phyloP scores from a whole-genome alignment of 2,888 invertebrate species.

The Hemithea aestivaria region DNA sequence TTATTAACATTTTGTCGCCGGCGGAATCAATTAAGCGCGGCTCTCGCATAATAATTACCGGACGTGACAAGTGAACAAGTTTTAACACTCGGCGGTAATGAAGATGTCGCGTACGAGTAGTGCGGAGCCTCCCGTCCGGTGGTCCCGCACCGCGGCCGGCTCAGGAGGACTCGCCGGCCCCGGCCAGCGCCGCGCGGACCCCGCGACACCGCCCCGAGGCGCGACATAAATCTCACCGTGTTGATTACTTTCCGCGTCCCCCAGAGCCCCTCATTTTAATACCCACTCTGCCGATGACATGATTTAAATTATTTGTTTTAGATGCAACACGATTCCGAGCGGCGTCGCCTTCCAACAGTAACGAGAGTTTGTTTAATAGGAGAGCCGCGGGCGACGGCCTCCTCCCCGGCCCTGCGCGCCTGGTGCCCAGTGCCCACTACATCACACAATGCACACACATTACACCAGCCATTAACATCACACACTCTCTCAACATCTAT shows the following conservation, averaged over 20 bases:
- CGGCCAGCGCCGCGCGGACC: slow-evolving; percentile 16
- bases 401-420: slow-evolving; percentile 22
- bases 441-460: too few relatives aligned
- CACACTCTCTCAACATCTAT: slow-evolving; percentile 37
- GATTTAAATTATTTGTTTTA: slow-evolving; percentile 70
- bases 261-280: slow-evolving; percentile 43
- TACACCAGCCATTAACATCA: slow-evolving; percentile 40
- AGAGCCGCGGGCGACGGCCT: slow-evolving; percentile 44
- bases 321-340: slow-evolving; percentile 46
- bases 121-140: slow-evolving; percentile 33
- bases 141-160: slow-evolving; percentile 18
- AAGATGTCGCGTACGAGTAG: slow-evolving; percentile 62
- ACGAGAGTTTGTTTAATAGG: slow-evolving; percentile 38
- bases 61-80: slow-evolving; percentile 73
- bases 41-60: slow-evolving; percentile 71
- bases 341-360: slow-evolving; percentile 57
- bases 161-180: neutral
- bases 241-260: slow-evolving; percentile 58
- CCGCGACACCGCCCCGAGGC: slow-evolving; percentile 16
- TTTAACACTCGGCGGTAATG: slow-evolving; percentile 75
- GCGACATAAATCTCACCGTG: slow-evolving; percentile 56
- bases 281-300: slow-evolving; percentile 45
- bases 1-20: slow-evolving; percentile 76
- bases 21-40: slow-evolving; percentile 68
- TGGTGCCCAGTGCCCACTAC: too few relatives aligned